A percentile compares a stretch with the other conserved stretches of the same genome.
These are phyloP conservation scores for Danaus plexippus DNA, from an alignment of 1,140 invertebrate species.

Conservation along the genomic window DNA sequence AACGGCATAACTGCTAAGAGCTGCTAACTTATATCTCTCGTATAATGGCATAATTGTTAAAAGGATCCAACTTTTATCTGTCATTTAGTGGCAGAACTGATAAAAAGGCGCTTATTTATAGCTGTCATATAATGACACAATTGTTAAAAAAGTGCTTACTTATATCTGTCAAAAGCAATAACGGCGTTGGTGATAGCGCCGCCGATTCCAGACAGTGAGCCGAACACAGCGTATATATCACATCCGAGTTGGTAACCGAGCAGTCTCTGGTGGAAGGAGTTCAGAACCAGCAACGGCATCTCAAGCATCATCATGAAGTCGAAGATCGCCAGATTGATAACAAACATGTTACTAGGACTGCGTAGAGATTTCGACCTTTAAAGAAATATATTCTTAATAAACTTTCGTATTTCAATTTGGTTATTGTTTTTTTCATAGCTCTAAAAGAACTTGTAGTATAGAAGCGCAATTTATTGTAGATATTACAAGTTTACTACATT, in stretches of 20 bases:
- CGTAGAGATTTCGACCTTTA: conserved; percentile 79
- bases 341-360: conserved; percentile 85
- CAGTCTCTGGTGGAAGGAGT: conserved; percentile 77
- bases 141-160: conserved; percentile 53
- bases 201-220: conserved; percentile 80
- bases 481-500: too few relatives aligned
- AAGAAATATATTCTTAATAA: conserved; percentile 13
- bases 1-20: not conserved
- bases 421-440: too few relatives aligned
- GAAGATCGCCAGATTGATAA: conserved; percentile 84
- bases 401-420: too few relatives aligned
- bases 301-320: conserved; percentile 84
- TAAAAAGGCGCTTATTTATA: too few relatives aligned
- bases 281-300: conserved; percentile 80
- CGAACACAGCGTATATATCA: conserved; percentile 78
- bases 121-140: too few relatives aligned
- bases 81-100: too few relatives aligned
- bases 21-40: conserved; percentile 79
- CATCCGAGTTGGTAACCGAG: conserved; percentile 80
- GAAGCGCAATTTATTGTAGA: too few relatives aligned
- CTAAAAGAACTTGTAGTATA: too few relatives aligned
- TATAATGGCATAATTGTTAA: too few relatives aligned
- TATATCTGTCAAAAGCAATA: conserved; percentile 84
- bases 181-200: conserved; percentile 82
- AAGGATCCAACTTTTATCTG: too few relatives aligned